Conservation (phyloP, 2,797 vertebrate species). For the Rhabdomys pumilio region DNA sequence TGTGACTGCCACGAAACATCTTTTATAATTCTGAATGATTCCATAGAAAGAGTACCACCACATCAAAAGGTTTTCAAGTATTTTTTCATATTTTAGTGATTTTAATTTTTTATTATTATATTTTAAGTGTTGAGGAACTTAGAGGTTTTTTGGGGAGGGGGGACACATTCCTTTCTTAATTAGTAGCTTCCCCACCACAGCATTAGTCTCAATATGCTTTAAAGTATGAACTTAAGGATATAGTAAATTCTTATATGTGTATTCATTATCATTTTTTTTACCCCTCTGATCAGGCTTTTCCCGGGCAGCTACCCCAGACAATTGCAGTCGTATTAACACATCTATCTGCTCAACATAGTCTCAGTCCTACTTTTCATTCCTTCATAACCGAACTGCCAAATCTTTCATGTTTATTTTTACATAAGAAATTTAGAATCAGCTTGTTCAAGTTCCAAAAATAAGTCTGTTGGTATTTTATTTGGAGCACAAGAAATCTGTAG, state of each 20-base stretch:
- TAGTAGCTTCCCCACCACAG: not conserved
- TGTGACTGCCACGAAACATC: not conserved
- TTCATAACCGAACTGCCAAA: constrained; percentile 78
- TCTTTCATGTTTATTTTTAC: constrained; percentile 83
- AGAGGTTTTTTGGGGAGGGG: not conserved
- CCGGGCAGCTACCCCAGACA: not conserved
- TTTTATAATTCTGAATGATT: constrained; percentile 2
- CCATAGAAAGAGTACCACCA: not conserved
- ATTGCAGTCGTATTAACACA: constrained; percentile 66
- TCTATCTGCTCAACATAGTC: constrained; percentile 60
- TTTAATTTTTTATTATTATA: constrained; percentile 61
- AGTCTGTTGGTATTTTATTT: constrained; percentile 82
- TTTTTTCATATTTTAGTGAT: not conserved
- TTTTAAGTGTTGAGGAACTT: constrained; percentile 45
- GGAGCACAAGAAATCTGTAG: constrained; percentile 82
- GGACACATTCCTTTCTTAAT: not conserved
- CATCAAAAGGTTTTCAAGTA: not conserved
- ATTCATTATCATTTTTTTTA: constrained; percentile 54
- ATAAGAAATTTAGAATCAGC: constrained; percentile 84
- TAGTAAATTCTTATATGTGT: constrained; percentile 1
- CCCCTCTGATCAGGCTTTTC: not conserved
- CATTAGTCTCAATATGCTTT: constrained; percentile 21
- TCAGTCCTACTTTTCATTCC: constrained; percentile 75
- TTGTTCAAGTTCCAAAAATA: constrained; percentile 84
- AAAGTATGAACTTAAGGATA: not conserved